Conservation (phyloP, 1,140 invertebrate genomes). For the Anastrepha obliqua region DNA sequence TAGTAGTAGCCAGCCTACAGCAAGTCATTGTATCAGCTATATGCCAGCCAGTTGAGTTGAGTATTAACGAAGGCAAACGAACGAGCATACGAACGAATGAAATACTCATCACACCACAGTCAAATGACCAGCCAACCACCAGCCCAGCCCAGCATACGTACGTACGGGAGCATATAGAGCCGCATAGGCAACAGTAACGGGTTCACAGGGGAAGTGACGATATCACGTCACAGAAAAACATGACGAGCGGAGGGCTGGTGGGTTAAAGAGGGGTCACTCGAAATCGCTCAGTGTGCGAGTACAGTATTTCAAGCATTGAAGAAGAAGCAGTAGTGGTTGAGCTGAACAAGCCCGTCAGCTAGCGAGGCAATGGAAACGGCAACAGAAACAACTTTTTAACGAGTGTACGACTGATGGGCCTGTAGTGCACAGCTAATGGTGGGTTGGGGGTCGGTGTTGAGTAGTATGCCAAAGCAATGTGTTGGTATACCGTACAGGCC, state of each 20-base stretch:
- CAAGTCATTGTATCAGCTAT: conserved; percentile 49
- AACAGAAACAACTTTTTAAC: conserved; percentile 51
- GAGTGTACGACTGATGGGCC: conserved; percentile 22
- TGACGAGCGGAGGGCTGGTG: neutral
- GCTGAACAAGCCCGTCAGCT: conserved; percentile 14
- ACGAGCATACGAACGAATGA: conserved; percentile 45
- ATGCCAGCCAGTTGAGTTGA: conserved; percentile 47
- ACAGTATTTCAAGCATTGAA: conserved; percentile 26
- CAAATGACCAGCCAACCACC: conserved; percentile 41
- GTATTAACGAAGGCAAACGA: conserved; percentile 46
- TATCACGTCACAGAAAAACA: neutral
- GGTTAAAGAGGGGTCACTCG: neutral
- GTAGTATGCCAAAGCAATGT: conserved; percentile 29
- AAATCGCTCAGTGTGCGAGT: conserved; percentile 20
- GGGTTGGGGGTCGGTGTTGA: conserved; percentile 22
- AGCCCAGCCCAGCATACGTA: conserved; percentile 11
- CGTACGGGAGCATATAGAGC: neutral
- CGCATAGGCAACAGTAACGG: conserved; percentile 9
- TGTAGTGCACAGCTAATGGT: neutral
- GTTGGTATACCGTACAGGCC: neutral
- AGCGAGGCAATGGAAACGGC: conserved; percentile 27
- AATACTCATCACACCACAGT: conserved; percentile 52
- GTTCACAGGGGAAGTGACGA: conserved; percentile 45
- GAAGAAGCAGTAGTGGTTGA: neutral
- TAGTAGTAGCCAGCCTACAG: conserved; percentile 36